Evolutionary conservation across 2,113 vertebrate genomes (phyloP), one percentile per base, ranked within the genome.

Genomic region (Panthera tigris): DNA sequence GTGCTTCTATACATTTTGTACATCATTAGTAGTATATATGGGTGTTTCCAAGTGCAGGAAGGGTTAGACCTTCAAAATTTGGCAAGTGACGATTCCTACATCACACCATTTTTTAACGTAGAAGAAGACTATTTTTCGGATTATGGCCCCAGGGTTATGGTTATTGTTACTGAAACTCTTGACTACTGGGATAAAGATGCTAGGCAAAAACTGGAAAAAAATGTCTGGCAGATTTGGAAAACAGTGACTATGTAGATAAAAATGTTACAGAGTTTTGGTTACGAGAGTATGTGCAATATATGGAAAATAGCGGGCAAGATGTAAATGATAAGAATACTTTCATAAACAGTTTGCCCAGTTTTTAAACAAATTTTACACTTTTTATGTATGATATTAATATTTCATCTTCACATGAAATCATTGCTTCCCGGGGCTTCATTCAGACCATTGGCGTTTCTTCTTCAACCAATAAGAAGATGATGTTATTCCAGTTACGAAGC

Each of bases 1-100:
- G 97, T 97, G 0, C 4, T 99, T 57, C 10, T 99, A 1, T 99
- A 99, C 52, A 15, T 97, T 48, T 86, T 69, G 9, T 99, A 99
- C 65, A 63, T 99, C 63, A 88, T 97, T 85, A 97, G 94, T 95
- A 99, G 99, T 66, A 97, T 99, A 93, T 99, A 98, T 87, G 99
- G 98, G 11, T 99, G 98, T 92, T 85, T 98, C 73, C 96, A 65
- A 36, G 97, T 99, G 84, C 89, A 98, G 68, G 98, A 99, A 95
- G 98, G 99, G 83, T 98, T 99, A 23, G 98, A 99, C 90, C 97
- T 99, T 88, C 98, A 90, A 92, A 98, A 99, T 92, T 98, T 99
- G 93, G 98, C 98, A 73, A 98, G 97, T 69, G 99, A 99, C 21
- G 91, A 98, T 97, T 99, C 99, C 79, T 99, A 98, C 76, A 96